Evolutionary conservation across 1,140 invertebrate species (phyloP).

Genomic region (Conus betulinus): DNA sequence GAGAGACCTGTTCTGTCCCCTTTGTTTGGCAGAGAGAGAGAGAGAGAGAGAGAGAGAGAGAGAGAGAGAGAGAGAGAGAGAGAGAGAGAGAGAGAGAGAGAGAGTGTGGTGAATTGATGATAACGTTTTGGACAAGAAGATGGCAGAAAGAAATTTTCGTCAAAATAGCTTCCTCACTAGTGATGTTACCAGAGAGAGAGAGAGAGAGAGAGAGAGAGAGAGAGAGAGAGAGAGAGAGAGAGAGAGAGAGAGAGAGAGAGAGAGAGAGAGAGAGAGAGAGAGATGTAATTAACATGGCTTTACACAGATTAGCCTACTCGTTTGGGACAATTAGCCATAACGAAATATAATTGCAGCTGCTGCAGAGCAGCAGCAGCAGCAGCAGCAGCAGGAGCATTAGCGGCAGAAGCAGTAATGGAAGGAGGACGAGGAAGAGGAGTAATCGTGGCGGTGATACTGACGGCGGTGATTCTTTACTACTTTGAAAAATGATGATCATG

Average conservation of each 20-base stretch:
- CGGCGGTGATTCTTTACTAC: not conserved
- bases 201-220: not conserved
- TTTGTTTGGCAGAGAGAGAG: not conserved
- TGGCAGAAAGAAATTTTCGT: not conserved
- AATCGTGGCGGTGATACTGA: not conserved
- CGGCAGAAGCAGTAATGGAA: not conserved
- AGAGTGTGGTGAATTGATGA: not conserved
- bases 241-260: not conserved
- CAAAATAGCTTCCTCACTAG: not conserved
- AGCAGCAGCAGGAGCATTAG: not conserved
- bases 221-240: not conserved
- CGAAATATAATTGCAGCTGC: no score
- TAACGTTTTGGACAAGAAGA: not conserved
- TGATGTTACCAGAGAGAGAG: not conserved
- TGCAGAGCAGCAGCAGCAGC: no score
- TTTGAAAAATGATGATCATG: not conserved
- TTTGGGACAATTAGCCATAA: slow-evolving; percentile 3
- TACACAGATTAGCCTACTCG: not conserved
- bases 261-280: not conserved
- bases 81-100: slow-evolving; percentile 17
- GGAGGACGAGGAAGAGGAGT: not conserved
- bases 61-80: slow-evolving; percentile 32
- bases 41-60: slow-evolving; percentile 23
- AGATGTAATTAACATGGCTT: not conserved
- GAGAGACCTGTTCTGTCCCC: not conserved